phyloP scores from a whole-genome alignment of 2,888 invertebrate species.

The Scaptodrosophila latifasciaeformis region DNA sequence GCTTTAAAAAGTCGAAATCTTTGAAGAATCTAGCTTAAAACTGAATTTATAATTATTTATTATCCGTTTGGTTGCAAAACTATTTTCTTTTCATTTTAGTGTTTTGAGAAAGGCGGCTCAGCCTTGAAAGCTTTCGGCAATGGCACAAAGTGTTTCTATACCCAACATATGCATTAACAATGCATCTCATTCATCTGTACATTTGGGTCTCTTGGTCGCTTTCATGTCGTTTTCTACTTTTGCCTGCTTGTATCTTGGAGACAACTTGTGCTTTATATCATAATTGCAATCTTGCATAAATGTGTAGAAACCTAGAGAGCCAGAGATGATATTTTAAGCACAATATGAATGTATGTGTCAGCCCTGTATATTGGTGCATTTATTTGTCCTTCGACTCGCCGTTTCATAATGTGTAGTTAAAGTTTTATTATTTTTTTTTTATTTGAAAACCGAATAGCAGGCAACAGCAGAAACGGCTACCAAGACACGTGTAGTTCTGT shows the following conservation, averaged over 20 bases:
- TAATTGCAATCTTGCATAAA: slow-evolving; percentile 64
- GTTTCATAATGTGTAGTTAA: slow-evolving; percentile 56
- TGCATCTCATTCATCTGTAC: too few relatives aligned
- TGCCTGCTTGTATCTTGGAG: slow-evolving; percentile 16
- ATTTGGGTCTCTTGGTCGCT: too few relatives aligned
- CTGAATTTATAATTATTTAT: too few relatives aligned
- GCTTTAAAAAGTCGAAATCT: too few relatives aligned
- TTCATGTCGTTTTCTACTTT: slow-evolving; percentile 6
- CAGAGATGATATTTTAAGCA: slow-evolving; percentile 35
- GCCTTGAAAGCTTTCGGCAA: too few relatives aligned
- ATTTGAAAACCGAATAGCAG: slow-evolving; percentile 29
- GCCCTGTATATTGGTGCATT: slow-evolving; percentile 36
- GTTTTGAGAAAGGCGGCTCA: too few relatives aligned
- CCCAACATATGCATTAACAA: too few relatives aligned
- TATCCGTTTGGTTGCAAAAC: too few relatives aligned
- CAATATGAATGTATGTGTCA: slow-evolving; percentile 26
- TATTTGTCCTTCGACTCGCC: slow-evolving; percentile 63
- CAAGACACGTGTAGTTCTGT: slow-evolving; percentile 54
- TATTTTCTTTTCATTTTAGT: too few relatives aligned
- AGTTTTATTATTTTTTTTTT: too few relatives aligned
- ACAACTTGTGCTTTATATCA: slow-evolving; percentile 53
- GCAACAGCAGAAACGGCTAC: slow-evolving; percentile 6
- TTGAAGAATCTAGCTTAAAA: too few relatives aligned
- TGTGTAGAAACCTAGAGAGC: slow-evolving; percentile 33
- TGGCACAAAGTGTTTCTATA: too few relatives aligned